phyloP scores from a whole-genome alignment of 2,888 invertebrate genomes.

The Calephelis perditalis region DNA sequence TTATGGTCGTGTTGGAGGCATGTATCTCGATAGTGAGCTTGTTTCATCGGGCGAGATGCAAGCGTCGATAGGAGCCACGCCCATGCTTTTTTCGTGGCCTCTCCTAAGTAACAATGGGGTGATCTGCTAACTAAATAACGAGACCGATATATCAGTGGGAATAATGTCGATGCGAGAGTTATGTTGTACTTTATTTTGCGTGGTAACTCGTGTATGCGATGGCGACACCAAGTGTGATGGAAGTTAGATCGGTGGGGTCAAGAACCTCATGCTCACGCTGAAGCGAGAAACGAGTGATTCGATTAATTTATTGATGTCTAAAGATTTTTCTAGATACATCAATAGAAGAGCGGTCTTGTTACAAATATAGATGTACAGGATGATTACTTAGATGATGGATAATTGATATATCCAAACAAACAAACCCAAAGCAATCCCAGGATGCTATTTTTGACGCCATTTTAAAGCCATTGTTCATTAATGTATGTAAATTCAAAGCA shows the following conservation, averaged over 20 bases:
- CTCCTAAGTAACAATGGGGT: slow-evolving; percentile 72
- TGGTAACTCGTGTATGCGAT: slow-evolving; percentile 23
- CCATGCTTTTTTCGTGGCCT: slow-evolving; percentile 76
- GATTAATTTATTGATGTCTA: background rate
- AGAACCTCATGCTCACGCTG: background rate
- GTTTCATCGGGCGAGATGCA: slow-evolving; percentile 70
- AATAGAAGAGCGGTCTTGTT: too few relatives aligned
- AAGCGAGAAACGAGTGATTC: background rate
- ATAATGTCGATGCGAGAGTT: slow-evolving; percentile 46
- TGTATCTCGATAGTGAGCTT: slow-evolving; percentile 67
- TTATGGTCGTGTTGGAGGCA: slow-evolving; percentile 55
- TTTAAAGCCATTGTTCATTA: too few relatives aligned
- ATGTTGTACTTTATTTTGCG: slow-evolving; percentile 35
- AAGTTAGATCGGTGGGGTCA: slow-evolving; percentile 3
- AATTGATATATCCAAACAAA: too few relatives aligned
- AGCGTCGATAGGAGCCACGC: slow-evolving; percentile 64
- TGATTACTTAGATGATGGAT: too few relatives aligned
- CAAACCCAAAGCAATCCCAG: too few relatives aligned
- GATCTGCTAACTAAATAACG: slow-evolving; percentile 77
- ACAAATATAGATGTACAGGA: too few relatives aligned
- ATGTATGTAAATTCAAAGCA: too few relatives aligned
- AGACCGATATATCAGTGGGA: slow-evolving; percentile 57
- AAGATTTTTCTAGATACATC: background rate
- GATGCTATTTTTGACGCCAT: too few relatives aligned
- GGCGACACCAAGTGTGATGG: slow-evolving; percentile 20